Evolutionary conservation across 2,888 invertebrate genomes (phyloP).

Genomic region (Osmoderma eremita): DNA sequence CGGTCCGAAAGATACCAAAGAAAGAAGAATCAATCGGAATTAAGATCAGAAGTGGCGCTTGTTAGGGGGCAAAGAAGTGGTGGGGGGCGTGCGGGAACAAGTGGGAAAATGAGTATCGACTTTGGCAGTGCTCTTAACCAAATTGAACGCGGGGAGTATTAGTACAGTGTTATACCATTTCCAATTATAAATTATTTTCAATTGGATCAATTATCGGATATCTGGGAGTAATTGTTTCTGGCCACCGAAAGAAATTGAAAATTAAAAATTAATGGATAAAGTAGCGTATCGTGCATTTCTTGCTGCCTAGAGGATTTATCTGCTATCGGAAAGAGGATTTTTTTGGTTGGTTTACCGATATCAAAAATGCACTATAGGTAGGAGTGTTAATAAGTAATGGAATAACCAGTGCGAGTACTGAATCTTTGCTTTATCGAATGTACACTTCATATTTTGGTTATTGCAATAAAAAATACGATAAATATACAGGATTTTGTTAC

Average conservation of each 20-base stretch:
- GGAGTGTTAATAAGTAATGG: too few relatives aligned
- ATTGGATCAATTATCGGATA: conserved; percentile 41
- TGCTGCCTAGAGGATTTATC: conserved; percentile 10
- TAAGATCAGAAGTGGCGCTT: conserved; percentile 39
- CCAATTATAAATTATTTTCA: conserved; percentile 45
- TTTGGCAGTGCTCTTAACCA: conserved; percentile 40
- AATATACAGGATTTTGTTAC: too few relatives aligned
- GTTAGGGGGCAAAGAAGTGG: conserved; percentile 24
- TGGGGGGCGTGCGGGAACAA: background rate
- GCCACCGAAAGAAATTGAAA: conserved; percentile 40
- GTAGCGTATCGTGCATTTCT: conserved; percentile 31
- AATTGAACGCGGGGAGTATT: conserved; percentile 40
- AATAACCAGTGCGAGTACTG: too few relatives aligned
- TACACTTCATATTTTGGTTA: too few relatives aligned
- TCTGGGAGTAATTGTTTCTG: conserved; percentile 34
- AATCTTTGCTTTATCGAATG: too few relatives aligned
- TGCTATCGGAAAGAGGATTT: too few relatives aligned
- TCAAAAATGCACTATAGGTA: too few relatives aligned
- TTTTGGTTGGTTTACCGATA: too few relatives aligned
- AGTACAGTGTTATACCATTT: conserved; percentile 7
- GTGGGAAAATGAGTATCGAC: conserved; percentile 8
- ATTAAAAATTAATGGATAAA: conserved; percentile 44
- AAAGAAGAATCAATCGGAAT: conserved; percentile 38
- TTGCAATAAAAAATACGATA: too few relatives aligned
- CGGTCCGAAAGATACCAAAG: conserved; percentile 19